A percentile compares a stretch with the other conserved stretches of the same genome.
Evolutionary conservation across 2,797 vertebrate genomes (phyloP).

Genomic region (Sphenodon punctatus): DNA sequence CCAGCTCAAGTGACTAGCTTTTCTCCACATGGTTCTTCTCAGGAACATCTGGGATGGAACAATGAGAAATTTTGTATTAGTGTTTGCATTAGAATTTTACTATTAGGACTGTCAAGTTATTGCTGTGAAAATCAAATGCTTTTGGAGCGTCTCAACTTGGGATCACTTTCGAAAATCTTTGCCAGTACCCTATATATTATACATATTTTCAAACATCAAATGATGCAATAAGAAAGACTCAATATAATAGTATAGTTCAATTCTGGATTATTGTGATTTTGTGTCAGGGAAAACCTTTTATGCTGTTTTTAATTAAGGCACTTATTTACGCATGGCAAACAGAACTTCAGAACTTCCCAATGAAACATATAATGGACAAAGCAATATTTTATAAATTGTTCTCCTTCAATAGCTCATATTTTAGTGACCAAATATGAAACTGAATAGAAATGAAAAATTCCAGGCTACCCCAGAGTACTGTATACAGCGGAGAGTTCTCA

Average conservation of each 20-base stretch:
- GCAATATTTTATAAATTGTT: background rate
- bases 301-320: background rate
- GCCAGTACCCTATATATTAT: background rate
- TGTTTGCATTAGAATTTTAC: background rate
- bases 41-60: background rate
- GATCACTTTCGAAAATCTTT: background rate
- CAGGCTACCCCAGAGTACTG: background rate
- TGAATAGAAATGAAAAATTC: background rate
- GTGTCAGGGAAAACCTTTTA: background rate
- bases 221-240: background rate
- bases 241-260: background rate
- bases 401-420: background rate
- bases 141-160: too few species aligned
- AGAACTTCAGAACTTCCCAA: background rate
- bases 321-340: background rate
- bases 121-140: too few species aligned
- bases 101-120: background rate
- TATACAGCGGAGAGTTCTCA: background rate
- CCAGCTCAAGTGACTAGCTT: background rate
- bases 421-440: background rate
- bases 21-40: background rate
- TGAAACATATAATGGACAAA: background rate
- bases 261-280: background rate
- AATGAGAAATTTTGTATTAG: background rate
- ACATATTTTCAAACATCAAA: fast-evolving